Evolutionary conservation across 2,888 invertebrate genomes (phyloP), one percentile per base, ranked within the genome.

Genomic region (Enoplolaimus lenunculus): DNA sequence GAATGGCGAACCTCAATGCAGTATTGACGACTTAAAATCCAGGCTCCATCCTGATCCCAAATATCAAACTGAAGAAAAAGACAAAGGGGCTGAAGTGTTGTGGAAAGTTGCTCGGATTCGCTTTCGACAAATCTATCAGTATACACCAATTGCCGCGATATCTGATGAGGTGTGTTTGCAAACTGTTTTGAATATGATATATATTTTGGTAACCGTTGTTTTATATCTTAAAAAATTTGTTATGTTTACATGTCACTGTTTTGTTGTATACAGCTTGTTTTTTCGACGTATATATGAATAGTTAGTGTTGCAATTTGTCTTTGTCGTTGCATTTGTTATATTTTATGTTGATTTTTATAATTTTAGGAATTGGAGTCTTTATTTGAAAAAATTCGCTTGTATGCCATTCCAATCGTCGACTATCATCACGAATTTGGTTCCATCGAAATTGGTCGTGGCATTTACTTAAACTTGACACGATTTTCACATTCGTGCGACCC

Each of bases 401-500:
- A 66, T 31, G 28, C 67, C 33, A 3, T 21, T 2, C 67, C 67
- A 13, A 31, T 66, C 21, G 7, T 30, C n/a, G 67, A 66, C 34
- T 66, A 66, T 31, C 67, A 66, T 66, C n/a, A n/a, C 34, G 67
- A 66, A 66, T 66, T 21, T 66, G 67, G 67, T 7, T 21, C 67
- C 3, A 34, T 29, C 28, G 34, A 31, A 34, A 34, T 66, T n/a
- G 30, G 67, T 7, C 26, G n/a, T 13, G 76, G 70, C 1, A 60
- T 76, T 16, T 75, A 76, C 67, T 73, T 76, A 33, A 72, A 73
- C 30, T 30, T 76, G 70, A 73, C 74, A 31, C 71, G 71, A 0
- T 73, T 74, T 3, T 70, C 73, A 30, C 76, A 76, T 70, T 74
- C 74, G 7, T 76, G 76, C 57, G 71, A 73, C 60, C 76, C 76